Percentiles rank a stretch among this genome's conserved stretches.
Evolutionary conservation across 2,797 vertebrate genomes (phyloP).

Genomic region (Delichon dasypus): DNA sequence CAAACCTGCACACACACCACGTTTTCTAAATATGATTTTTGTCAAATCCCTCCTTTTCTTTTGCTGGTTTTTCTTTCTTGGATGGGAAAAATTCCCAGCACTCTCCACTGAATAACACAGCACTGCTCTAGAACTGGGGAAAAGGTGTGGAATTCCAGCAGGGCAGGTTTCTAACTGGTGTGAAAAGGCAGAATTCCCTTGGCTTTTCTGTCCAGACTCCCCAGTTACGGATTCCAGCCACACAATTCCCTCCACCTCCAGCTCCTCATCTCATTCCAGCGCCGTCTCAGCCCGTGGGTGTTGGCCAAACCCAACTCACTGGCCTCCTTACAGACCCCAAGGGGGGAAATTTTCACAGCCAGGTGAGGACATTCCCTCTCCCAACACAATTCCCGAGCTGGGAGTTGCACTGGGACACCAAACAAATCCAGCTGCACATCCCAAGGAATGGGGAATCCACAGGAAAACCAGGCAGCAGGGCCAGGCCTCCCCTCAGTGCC

Average conservation of each 20-base stretch:
- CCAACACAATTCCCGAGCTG: not conserved
- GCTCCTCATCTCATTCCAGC: not conserved
- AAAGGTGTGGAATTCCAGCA: too few species aligned
- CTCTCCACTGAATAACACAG: not conserved
- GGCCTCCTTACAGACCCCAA: not conserved
- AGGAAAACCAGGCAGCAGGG: not conserved
- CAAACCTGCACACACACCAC: accelerated
- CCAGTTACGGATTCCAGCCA: not conserved
- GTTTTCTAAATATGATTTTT: accelerated
- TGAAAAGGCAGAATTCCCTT: not conserved
- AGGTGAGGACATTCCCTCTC: too few species aligned
- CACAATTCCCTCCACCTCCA: slow-evolving; percentile 6
- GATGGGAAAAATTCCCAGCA: not conserved
- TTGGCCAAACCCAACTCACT: not conserved
- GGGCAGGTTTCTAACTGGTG: not conserved
- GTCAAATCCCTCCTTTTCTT: not conserved
- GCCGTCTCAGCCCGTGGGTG: not conserved
- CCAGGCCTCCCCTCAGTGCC: too few species aligned
- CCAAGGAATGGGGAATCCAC: not conserved
- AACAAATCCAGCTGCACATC: not conserved
- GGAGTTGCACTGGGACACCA: not conserved
- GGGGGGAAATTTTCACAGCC: too few species aligned
- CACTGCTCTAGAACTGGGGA: accelerated
- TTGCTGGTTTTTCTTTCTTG: not conserved
- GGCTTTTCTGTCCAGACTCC: not conserved